phyloP scores from a whole-genome alignment of 1,140 invertebrate species.

The Cryptotermes secundus region DNA sequence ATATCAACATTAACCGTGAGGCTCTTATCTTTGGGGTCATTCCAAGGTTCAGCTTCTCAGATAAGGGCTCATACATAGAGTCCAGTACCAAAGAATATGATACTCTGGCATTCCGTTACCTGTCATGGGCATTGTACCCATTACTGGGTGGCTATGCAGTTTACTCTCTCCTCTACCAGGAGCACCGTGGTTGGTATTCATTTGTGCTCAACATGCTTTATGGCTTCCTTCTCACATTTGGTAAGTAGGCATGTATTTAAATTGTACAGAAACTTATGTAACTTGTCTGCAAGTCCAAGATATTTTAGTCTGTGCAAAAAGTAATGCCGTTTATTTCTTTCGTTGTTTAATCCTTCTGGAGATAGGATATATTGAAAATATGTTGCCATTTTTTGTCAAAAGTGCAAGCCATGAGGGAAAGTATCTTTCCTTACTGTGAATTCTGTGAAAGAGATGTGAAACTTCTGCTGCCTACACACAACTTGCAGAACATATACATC shows the following conservation, averaged over 20 bases:
- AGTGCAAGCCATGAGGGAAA: too few relatives aligned
- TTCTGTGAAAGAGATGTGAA: too few relatives aligned
- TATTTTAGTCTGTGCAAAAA: too few relatives aligned
- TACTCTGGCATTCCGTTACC: slow-evolving; percentile 91
- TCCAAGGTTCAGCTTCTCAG: slow-evolving; percentile 78
- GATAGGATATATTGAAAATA: too few relatives aligned
- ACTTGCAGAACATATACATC: too few relatives aligned
- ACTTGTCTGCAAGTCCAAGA: too few relatives aligned
- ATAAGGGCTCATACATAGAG: slow-evolving; percentile 96
- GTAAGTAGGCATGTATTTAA: slow-evolving; percentile 46
- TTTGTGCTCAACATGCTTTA: slow-evolving; percentile 91
- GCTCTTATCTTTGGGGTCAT: slow-evolving; percentile 73
- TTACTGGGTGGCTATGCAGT: slow-evolving; percentile 88
- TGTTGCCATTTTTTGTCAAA: too few relatives aligned
- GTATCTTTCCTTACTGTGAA: too few relatives aligned
- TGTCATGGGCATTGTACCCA: slow-evolving; percentile 95
- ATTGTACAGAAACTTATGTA: background rate
- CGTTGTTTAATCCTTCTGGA: too few relatives aligned
- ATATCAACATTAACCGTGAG: slow-evolving; percentile 78
- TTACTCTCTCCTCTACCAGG: slow-evolving; percentile 95
- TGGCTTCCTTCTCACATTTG: slow-evolving; percentile 97
- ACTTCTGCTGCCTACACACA: too few relatives aligned
- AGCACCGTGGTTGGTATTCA: slow-evolving; percentile 98
- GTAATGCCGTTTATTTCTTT: too few relatives aligned
- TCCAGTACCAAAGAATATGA: slow-evolving; percentile 96